Conservation (phyloP, 2,113 vertebrate genomes). For the Ameiurus melas region DNA sequence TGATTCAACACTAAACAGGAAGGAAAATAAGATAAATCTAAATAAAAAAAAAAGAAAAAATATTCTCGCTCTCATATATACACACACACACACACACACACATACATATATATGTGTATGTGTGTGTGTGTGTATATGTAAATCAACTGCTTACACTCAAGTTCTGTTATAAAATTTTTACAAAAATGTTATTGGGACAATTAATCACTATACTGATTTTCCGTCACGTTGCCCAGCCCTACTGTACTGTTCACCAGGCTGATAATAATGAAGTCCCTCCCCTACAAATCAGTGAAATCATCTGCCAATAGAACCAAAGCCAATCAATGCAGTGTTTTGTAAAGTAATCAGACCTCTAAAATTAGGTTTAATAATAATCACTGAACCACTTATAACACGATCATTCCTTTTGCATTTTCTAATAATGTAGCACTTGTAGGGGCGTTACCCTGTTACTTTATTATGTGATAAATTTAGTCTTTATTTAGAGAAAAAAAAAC, state of each 20-base stretch:
- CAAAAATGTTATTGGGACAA: background rate
- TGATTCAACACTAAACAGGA: too few species aligned
- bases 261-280: too few species aligned
- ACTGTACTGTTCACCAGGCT: background rate
- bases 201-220: background rate
- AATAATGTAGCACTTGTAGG: background rate
- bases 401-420: background rate
- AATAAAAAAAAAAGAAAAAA: too few species aligned
- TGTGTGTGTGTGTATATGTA: too few species aligned
- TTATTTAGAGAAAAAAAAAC: too few species aligned
- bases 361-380: background rate
- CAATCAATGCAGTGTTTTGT: background rate
- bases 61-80: too few species aligned
- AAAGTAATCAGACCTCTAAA: background rate
- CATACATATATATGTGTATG: too few species aligned
- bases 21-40: background rate
- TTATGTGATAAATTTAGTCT: background rate
- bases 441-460: background rate
- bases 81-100: too few species aligned
- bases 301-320: too few species aligned
- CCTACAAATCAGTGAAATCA: too few species aligned
- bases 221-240: background rate
- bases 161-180: background rate
- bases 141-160: too few species aligned
- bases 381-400: background rate